phyloP scores from a whole-genome alignment of 2,113 vertebrate genomes.

The western clawed frog (Xenopus tropicalis) region DNA sequence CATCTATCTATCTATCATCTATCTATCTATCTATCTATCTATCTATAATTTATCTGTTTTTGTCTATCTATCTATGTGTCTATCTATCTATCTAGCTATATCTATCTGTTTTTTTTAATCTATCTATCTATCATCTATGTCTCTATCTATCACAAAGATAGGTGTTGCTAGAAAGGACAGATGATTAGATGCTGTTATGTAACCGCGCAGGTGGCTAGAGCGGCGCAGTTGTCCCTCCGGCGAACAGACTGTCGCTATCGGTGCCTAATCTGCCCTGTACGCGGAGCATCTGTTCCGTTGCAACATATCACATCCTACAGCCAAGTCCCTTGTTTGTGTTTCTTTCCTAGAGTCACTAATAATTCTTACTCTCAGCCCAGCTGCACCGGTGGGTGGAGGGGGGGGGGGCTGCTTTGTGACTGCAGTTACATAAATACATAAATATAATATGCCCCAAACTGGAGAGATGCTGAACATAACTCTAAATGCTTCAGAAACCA shows the following conservation, averaged over 20 bases:
- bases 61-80: too few relatives aligned
- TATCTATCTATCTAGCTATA: too few relatives aligned
- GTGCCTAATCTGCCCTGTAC: not conserved
- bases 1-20: too few relatives aligned
- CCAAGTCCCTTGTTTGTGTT: slow-evolving; percentile 24
- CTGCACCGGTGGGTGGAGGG: slow-evolving; percentile 5
- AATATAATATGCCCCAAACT: slow-evolving; percentile 6
- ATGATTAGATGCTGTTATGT: too few relatives aligned
- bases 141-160: too few relatives aligned
- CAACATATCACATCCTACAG: not conserved
- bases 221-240: not conserved
- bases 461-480: too few relatives aligned
- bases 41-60: too few relatives aligned
- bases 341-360: not conserved
- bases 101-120: too few relatives aligned
- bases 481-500: too few relatives aligned
- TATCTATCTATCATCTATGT: too few relatives aligned
- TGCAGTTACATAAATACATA: not conserved
- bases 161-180: too few relatives aligned
- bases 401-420: not conserved
- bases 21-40: too few relatives aligned
- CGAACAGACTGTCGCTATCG: not conserved
- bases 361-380: slow-evolving; percentile 6
- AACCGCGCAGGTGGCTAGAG: not conserved
- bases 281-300: slow-evolving; percentile 3